Base-by-base conservation (phyloP, 2,888 invertebrate genomes). In the Caenorhabditis panamensis region DNA sequence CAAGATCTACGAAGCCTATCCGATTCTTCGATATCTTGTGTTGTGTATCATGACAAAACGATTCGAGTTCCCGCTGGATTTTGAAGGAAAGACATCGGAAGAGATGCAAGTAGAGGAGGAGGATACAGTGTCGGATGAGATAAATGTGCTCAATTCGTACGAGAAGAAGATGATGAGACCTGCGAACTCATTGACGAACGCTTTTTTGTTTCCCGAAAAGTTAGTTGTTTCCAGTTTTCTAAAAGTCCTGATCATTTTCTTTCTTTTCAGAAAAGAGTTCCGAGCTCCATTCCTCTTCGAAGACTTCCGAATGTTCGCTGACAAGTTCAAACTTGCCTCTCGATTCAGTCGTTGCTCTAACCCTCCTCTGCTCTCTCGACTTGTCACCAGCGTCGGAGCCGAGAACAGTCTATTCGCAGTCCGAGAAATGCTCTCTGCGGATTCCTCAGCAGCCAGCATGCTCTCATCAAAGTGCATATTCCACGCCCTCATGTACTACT, bases 51-150 rank as follows among this genome's bases (percentile, higher is more conserved):
- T 80, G 66, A 47, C 22, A 26, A 49, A 41, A 49, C 56, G 47
- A 56, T 80, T 51, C 24, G 71, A 80, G 13, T 80, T 76, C 24
- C 80, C 80, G 20, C 1, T 66, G 22, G 56, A 56, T n/a, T 80
- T 80, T 20, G 80, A 80, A 26, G 71, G 67, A 26, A 75, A 71
- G 36, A 31, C 63, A 13, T 20, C 36, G 4, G 26, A 2, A 26
- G n/a, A 26, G 20, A 44, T 67, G 76, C 16, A 16, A 18, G 59
- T 66, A 18, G 61, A 75, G 4, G 73, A 79, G 6, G 22, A 22
- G n/a, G 22, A 11, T 5, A 26, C 11, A n/a, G 28, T n/a, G 1
- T 13, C 9, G 0, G 20, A 13, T 13, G 62, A 67, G 13, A 26
- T 28, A 0, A 31, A 5, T 5, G 54, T 67, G 2, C 8, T 76